Conservation (phyloP, 2,113 vertebrate genomes). For the Sceloporus tristichus region DNA sequence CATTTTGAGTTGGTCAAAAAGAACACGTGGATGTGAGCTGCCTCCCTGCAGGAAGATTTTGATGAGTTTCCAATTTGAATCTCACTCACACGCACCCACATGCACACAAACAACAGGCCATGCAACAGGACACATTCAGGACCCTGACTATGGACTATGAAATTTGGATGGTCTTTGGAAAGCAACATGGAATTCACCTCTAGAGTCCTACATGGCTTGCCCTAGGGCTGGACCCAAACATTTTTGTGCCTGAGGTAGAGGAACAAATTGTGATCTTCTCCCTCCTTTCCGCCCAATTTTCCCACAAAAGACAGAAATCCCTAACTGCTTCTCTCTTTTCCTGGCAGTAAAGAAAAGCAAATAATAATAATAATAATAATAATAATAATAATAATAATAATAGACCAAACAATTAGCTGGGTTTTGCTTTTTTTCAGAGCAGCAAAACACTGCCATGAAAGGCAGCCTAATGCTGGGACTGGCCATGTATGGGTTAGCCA, state of each 20-base stretch:
- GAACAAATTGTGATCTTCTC: not conserved
- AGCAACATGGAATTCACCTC: not conserved
- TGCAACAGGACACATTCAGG: not conserved
- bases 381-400: not conserved
- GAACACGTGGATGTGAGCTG: not conserved
- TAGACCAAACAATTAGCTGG: not conserved
- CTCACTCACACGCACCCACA: not conserved
- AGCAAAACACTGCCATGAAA: no score
- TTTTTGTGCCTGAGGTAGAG: not conserved
- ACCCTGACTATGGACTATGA: not conserved
- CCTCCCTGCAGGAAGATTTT: not conserved
- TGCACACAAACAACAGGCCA: no score
- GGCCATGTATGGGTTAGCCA: not conserved
- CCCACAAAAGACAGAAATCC: not conserved
- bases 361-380: not conserved
- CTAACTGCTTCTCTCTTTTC: not conserved
- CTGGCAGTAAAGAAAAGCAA: not conserved
- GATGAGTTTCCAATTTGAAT: not conserved
- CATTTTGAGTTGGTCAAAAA: not conserved
- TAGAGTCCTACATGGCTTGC: not conserved
- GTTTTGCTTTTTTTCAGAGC: not conserved
- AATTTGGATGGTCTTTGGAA: no score
- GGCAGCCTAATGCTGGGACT: not conserved
- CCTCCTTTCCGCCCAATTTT: not conserved
- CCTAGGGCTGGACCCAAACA: not conserved